Conservation (phyloP, 2,797 vertebrate genomes). For the Oryzias dopingdopingensis region DNA sequence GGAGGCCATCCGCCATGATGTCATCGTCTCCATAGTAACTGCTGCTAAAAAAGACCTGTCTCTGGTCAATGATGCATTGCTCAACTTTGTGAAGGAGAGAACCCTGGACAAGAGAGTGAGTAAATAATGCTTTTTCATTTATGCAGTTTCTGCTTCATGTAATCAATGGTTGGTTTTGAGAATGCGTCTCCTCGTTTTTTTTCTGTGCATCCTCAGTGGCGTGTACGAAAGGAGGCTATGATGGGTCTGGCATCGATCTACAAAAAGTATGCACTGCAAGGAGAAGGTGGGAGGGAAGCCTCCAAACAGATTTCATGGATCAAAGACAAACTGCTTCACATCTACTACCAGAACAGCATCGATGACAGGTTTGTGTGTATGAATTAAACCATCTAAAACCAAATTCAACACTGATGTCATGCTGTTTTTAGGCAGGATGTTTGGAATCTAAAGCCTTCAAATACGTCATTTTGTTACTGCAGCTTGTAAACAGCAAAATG, state of each 20-base stretch:
- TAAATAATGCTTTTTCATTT: not conserved
- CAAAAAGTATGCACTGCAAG: slow-evolving; percentile 94
- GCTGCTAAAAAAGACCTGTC: slow-evolving; percentile 96
- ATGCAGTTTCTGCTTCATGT: no score
- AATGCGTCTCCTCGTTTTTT: not conserved
- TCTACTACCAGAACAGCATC: slow-evolving; percentile 99
- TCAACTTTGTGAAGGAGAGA: slow-evolving; percentile 95
- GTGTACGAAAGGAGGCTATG: slow-evolving; percentile 97
- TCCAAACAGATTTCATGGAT: slow-evolving; percentile 97
- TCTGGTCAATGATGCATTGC: slow-evolving; percentile 92
- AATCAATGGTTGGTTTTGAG: not conserved
- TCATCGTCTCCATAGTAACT: slow-evolving; percentile 98
- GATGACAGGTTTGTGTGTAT: slow-evolving; percentile 87
- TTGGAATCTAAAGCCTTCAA: not conserved
- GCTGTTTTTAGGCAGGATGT: not conserved
- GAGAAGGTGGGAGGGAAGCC: slow-evolving; percentile 92
- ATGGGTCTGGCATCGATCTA: slow-evolving; percentile 98
- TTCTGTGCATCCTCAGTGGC: slow-evolving; percentile 78
- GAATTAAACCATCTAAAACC: not conserved
- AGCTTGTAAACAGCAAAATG: not conserved
- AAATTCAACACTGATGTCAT: no score
- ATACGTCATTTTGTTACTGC: not conserved
- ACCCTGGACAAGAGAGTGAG: slow-evolving; percentile 96
- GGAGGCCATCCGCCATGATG: slow-evolving; percentile 96
- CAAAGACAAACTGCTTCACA: slow-evolving; percentile 97